Base-by-base conservation (phyloP, 2,888 invertebrate species). In the Calephelis perditalis region DNA sequence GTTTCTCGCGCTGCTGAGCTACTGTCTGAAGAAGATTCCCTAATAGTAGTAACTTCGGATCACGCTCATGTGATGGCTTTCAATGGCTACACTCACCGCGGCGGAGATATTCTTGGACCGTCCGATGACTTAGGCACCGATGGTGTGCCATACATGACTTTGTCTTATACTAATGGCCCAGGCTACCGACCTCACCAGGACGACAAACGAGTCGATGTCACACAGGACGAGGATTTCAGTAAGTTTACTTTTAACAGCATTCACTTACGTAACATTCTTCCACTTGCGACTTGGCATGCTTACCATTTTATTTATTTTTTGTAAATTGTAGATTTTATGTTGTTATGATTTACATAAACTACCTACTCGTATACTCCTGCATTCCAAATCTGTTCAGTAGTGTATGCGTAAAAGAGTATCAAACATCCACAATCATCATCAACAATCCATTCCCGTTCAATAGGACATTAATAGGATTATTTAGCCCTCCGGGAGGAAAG, bases 1-100 rank as follows among this genome's bases (percentile, higher is more conserved):
- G 88, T 94, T 49, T 67, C 63, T 47, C 78, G 78, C 58, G 84
- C 96, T 5, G 70, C 86, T 35, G 72, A 65, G 58, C 77, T 84
- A 63, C 72, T 84, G 15, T 59, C 81, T 52, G 84, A 84, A 40
- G 84, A 93, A 0, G 96, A 97, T 65, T 96, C 97, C 0, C 83
- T 97, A 49, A 91, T 96, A 10, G 92, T 97, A 26, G 96, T 95
- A 40, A 95, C 95, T 0, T 90, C 95, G 0, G 96, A 96, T 82
- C 96, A 96, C 76, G 92, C 95, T 0, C 96, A 96, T 77, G 93
- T 93, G 0, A 92, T 96, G 91, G 86, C 92, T 37, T 83, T 93
- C 67, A 92, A 91, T 59, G 96, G 96, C 0, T 96, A 96, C 78
- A 90, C 94, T 9, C 80, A 79, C 26, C 89, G 95, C 58, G 86